Conservation (phyloP, 2,797 vertebrate genomes). For the Melanitta fusca region DNA sequence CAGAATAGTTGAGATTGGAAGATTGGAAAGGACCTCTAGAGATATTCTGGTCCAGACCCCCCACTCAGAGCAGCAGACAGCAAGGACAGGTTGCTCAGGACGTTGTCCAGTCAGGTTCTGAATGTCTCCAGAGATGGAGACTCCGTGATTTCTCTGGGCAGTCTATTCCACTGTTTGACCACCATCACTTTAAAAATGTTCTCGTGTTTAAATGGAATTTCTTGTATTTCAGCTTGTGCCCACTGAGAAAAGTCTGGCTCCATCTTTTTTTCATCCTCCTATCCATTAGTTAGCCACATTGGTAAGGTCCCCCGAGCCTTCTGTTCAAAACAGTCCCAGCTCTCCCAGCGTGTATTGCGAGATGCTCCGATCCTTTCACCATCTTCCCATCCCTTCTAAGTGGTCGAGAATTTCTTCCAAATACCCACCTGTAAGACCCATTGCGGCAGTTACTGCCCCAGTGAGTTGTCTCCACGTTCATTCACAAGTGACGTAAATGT, state of each 20-base stretch:
- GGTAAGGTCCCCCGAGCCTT: background rate
- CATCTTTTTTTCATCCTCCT: background rate
- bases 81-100: background rate
- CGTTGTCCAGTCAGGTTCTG: background rate
- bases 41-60: background rate
- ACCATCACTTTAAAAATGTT: background rate
- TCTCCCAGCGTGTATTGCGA: background rate
- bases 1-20: background rate
- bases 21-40: background rate
- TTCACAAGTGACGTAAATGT: background rate
- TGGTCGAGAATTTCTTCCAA: background rate
- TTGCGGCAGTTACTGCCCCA: background rate
- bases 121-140: background rate
- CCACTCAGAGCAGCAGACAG: background rate
- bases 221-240: background rate
- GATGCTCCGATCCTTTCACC: background rate
- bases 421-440: background rate
- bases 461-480: background rate
- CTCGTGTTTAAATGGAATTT: background rate
- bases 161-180: background rate
- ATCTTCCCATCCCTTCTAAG: background rate
- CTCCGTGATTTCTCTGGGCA: background rate
- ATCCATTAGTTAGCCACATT: background rate
- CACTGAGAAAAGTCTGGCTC: background rate
- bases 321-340: background rate